A percentile compares a stretch with the other conserved stretches of the same genome.
phyloP scores from a whole-genome alignment of 2,888 invertebrate species.

The Xestia rhomboidea region DNA sequence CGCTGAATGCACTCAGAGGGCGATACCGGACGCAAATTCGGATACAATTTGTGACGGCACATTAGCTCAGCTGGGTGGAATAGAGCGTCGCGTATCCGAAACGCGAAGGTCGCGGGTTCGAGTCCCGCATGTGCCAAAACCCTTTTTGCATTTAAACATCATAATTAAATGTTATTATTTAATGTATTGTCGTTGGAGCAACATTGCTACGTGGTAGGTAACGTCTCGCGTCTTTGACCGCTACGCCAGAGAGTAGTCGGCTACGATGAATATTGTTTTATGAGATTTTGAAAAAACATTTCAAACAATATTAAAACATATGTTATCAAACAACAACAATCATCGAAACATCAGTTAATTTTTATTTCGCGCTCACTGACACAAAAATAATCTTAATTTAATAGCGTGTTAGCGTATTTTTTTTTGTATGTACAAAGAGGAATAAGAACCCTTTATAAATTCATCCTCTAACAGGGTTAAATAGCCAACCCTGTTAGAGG shows the following conservation, averaged over 20 bases:
- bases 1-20: not conserved
- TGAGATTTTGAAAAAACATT: not conserved
- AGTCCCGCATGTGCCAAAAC: slow-evolving; percentile 26
- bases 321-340: no score
- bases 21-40: not conserved
- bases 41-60: not conserved
- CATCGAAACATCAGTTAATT: no score
- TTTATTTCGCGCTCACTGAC: no score
- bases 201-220: not conserved
- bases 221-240: not conserved
- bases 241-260: not conserved
- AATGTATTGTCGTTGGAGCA: not conserved
- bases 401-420: no score
- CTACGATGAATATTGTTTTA: not conserved
- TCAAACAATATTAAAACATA: no score
- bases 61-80: slow-evolving; percentile 31
- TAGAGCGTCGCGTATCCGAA: slow-evolving; percentile 8
- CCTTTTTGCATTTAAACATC: not conserved
- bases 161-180: not conserved
- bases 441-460: no score
- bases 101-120: slow-evolving; percentile 24
- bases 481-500: no score
- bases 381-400: no score
- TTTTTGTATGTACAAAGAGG: no score
- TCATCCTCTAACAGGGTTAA: no score